phyloP scores from a whole-genome alignment of 1,140 invertebrate species.

The Neodiprion fabricii region DNA sequence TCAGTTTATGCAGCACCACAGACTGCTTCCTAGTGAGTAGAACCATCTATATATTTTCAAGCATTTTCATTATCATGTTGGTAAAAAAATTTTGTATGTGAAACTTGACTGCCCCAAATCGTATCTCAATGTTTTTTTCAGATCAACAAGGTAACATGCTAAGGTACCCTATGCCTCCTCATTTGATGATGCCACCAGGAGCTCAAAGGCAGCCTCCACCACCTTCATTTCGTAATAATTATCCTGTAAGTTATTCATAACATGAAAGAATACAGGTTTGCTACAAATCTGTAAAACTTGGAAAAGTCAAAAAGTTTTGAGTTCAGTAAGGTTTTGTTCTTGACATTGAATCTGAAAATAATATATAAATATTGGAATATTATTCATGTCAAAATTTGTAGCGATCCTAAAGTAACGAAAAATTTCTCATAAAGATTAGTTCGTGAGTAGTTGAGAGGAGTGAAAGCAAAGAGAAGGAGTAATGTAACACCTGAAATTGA shows the following conservation, averaged over 20 bases:
- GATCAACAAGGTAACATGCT: conserved; percentile 61
- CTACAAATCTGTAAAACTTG: too few relatives aligned
- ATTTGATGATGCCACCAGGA: conserved; percentile 49
- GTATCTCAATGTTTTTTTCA: conserved; percentile 1
- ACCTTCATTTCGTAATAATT: conserved; percentile 42
- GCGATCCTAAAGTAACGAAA: too few relatives aligned
- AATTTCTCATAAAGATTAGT: too few relatives aligned
- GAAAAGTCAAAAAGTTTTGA: too few relatives aligned
- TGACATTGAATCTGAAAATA: conserved; percentile 4
- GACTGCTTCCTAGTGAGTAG: conserved; percentile 48
- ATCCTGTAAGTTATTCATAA: conserved; percentile 41
- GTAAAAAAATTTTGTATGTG: too few relatives aligned
- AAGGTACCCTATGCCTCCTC: conserved; percentile 50
- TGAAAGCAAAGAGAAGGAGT: too few relatives aligned
- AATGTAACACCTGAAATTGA: conserved; percentile 8
- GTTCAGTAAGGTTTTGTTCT: background rate
- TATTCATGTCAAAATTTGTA: too few relatives aligned
- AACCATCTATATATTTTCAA: background rate
- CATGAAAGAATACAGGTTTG: too few relatives aligned
- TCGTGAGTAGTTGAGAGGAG: too few relatives aligned
- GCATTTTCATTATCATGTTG: background rate
- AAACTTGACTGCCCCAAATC: background rate
- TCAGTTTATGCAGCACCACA: conserved; percentile 52
- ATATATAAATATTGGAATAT: background rate
- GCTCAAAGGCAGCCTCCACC: conserved; percentile 51